Conservation (phyloP, 2,797 vertebrate species). For the Smutsia gigantea region DNA sequence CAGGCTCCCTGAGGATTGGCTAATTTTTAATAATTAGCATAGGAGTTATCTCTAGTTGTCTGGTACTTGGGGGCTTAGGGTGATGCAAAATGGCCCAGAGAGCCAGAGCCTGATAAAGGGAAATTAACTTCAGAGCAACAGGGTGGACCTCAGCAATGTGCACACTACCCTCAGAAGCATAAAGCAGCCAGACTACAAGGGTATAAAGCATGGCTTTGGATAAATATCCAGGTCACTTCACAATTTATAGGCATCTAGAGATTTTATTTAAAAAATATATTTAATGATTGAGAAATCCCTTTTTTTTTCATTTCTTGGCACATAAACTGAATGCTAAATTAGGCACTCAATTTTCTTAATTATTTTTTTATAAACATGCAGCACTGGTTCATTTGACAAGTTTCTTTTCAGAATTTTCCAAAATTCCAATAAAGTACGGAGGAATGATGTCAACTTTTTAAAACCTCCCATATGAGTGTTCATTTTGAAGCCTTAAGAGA, state of each 20-base stretch:
- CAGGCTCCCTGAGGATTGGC: not conserved
- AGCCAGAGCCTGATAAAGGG: not conserved
- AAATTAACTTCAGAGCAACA: not conserved
- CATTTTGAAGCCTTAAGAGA: constrained; percentile 38
- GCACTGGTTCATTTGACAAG: not conserved
- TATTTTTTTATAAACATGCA: constrained; percentile 19
- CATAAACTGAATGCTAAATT: not conserved
- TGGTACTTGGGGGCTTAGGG: not conserved
- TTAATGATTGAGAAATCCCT: not conserved
- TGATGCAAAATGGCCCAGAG: no score
- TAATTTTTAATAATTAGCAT: not conserved
- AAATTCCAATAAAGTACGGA: constrained; percentile 14
- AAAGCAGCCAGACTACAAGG: not conserved
- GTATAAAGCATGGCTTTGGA: not conserved
- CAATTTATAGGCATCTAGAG: not conserved
- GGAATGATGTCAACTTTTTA: constrained; percentile 3
- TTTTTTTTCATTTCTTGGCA: not conserved
- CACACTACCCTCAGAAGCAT: not conserved
- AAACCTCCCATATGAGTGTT: not conserved
- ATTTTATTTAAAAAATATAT: not conserved
- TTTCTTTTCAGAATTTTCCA: constrained; percentile 33
- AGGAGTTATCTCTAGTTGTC: not conserved
- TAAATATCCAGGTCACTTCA: not conserved
- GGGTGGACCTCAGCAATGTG: not conserved
- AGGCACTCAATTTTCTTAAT: constrained; percentile 30